phyloP scores from a whole-genome alignment of 1,140 invertebrate species.

The Drosophila subobscura region DNA sequence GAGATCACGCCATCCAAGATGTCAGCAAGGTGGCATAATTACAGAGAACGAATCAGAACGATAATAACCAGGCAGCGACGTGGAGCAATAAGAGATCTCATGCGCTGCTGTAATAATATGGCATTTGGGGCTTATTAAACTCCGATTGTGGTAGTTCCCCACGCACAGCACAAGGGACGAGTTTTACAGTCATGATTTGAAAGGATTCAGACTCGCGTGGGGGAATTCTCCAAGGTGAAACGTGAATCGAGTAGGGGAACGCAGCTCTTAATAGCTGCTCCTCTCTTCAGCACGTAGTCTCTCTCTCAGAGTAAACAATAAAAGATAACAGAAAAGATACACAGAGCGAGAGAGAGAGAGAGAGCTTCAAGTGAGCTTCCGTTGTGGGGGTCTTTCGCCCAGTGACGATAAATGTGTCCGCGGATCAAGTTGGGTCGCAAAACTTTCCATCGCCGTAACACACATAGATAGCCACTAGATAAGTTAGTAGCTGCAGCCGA shows the following conservation, averaged over 20 bases:
- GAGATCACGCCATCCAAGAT: slow-evolving; percentile 35
- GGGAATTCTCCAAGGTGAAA: slow-evolving; percentile 46
- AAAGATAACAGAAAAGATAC: slow-evolving; percentile 24
- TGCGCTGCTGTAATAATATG: slow-evolving; percentile 31
- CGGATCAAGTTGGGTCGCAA: slow-evolving; percentile 41
- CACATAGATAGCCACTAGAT: slow-evolving; percentile 30
- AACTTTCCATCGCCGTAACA: slow-evolving; percentile 33
- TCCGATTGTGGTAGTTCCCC: slow-evolving; percentile 11
- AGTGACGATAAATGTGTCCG: slow-evolving; percentile 44
- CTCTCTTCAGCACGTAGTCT: slow-evolving; percentile 9
- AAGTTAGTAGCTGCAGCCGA: slow-evolving; percentile 18
- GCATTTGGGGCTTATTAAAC: slow-evolving; percentile 21
- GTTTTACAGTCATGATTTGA: slow-evolving; percentile 17
- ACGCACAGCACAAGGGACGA: neutral
- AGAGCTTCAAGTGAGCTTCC: slow-evolving; percentile 7
- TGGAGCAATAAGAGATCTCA: slow-evolving; percentile 16
- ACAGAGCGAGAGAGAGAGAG: too few species aligned
- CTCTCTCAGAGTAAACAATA: slow-evolving; percentile 12
- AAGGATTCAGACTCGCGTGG: slow-evolving; percentile 25
- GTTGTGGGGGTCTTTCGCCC: slow-evolving; percentile 21
- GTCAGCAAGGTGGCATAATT: slow-evolving; percentile 43
- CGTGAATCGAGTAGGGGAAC: neutral
- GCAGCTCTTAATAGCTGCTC: slow-evolving; percentile 18
- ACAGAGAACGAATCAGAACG: slow-evolving; percentile 23
- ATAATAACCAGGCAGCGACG: slow-evolving; percentile 8